Evolutionary conservation across 1,140 invertebrate genomes (phyloP).

Genomic region (Acromyrmex charruanus): DNA sequence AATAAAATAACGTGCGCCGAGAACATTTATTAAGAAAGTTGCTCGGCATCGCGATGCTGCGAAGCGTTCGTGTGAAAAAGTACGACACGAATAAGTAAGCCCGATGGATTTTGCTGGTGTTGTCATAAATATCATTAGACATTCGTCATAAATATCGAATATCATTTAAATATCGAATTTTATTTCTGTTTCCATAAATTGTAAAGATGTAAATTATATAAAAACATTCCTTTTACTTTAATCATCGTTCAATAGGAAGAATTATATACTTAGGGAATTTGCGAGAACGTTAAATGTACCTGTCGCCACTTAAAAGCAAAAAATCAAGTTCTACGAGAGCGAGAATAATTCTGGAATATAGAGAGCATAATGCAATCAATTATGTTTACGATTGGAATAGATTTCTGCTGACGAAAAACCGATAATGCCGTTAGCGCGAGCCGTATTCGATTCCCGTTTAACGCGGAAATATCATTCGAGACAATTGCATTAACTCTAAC

Average conservation of each 20-base stretch:
- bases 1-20: conserved; percentile 52
- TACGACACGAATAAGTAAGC: conserved; percentile 5
- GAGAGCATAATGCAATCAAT: conserved; percentile 45
- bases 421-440: conserved; percentile 28
- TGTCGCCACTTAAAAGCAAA: not conserved
- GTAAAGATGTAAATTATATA: not conserved
- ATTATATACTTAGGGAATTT: not conserved
- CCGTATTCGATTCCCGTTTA: conserved; percentile 32
- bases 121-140: not conserved
- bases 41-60: conserved; percentile 27
- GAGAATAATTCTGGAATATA: conserved; percentile 31
- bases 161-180: not conserved
- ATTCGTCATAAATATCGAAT: too few relatives aligned
- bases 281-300: not conserved
- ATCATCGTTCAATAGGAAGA: not conserved
- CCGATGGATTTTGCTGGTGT: conserved; percentile 11
- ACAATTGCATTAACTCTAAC: conserved; percentile 27
- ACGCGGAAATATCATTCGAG: conserved; percentile 32
- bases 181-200: not conserved
- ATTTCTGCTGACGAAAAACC: conserved; percentile 46
- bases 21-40: conserved; percentile 61
- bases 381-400: conserved; percentile 54
- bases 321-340: not conserved
- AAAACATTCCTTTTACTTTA: not conserved
- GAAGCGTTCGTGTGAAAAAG: conserved; percentile 16